phyloP scores from a whole-genome alignment of 2,797 vertebrate genomes.

The Rachycentron canadum region DNA sequence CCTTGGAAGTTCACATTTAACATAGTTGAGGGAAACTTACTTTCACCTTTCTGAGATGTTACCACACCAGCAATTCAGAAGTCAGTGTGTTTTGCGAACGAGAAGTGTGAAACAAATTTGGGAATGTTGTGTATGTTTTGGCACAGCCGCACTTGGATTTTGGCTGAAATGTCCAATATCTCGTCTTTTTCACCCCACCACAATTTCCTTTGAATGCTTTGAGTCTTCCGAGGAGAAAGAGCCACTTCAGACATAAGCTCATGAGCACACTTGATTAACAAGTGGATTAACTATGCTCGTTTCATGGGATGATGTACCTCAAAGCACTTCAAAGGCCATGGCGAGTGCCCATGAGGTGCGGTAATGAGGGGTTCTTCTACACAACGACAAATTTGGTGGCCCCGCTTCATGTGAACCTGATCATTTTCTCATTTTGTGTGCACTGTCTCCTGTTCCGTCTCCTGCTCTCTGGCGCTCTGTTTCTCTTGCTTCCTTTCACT shows the following conservation, averaged over 20 bases:
- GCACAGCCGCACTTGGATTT: slow-evolving; percentile 61
- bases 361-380: slow-evolving; percentile 85
- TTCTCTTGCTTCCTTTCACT: slow-evolving; percentile 31
- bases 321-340: slow-evolving; percentile 89
- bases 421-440: slow-evolving; percentile 74
- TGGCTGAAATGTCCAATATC: slow-evolving; percentile 64
- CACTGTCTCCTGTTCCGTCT: slow-evolving; percentile 53
- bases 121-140: slow-evolving; percentile 46
- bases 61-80: neutral
- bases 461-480: slow-evolving; percentile 40
- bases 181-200: slow-evolving; percentile 71
- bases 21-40: neutral
- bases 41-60: neutral
- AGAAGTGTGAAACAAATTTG: slow-evolving; percentile 2
- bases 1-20: neutral
- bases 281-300: slow-evolving; percentile 88
- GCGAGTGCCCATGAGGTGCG: slow-evolving; percentile 83
- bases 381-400: slow-evolving; percentile 78
- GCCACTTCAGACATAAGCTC: slow-evolving; percentile 84
- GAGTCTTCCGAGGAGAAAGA: slow-evolving; percentile 81
- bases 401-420: slow-evolving; percentile 73
- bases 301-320: slow-evolving; percentile 87
- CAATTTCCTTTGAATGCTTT: slow-evolving; percentile 80
- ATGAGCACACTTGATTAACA: slow-evolving; percentile 87
- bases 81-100: slow-evolving; percentile 9